Evolutionary conservation across 1,140 invertebrate genomes (phyloP), one percentile per base, ranked within the genome.

Genomic region (Bombus waltoni): DNA sequence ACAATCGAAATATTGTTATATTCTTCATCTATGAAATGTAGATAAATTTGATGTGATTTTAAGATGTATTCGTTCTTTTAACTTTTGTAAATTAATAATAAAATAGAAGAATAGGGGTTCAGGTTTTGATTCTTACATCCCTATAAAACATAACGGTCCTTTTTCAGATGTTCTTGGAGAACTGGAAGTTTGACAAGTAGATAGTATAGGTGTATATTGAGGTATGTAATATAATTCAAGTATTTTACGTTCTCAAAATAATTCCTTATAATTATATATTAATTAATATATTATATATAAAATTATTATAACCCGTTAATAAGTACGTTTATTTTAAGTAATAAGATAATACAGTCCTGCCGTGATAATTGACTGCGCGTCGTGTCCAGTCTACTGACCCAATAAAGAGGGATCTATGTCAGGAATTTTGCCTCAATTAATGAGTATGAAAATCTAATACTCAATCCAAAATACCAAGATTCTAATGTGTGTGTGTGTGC

Each of bases 101-200:
- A 59, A 76, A 38, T 28, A 25, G 40, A 38, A 68, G 18, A 28
- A 3, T 59, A 4, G 32, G 22, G 80, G 70, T 44, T 11, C 53
- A 2, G 9, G 10, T 74, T 42, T 35, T 28, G 28, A 35, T 32
- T 25, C n/a, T 9, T 47, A 74, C 80, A 15, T 2, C 10, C 40
- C 71, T 82, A 42, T 6, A 25, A 44, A 15, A 38, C 11, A 73
- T 82, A 75, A 72, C 81, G 81, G 81, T 81, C 44, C 70, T 73
- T 72, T 32, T 66, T 42, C 18, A n/a, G 53, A 65, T 68, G n/a
- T 35, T 65, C 40, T 15, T 44, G 22, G 11, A 59, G 10, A 73
- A 74, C 22, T 35, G 3, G n/a, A 65, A 44, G 18, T 38, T 82
- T 42, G 15, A 66, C 15, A 40, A 47, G 18, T 47, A 53, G 18